Conservation (phyloP, 2,113 vertebrate species). For the Hypanus sabinus region DNA sequence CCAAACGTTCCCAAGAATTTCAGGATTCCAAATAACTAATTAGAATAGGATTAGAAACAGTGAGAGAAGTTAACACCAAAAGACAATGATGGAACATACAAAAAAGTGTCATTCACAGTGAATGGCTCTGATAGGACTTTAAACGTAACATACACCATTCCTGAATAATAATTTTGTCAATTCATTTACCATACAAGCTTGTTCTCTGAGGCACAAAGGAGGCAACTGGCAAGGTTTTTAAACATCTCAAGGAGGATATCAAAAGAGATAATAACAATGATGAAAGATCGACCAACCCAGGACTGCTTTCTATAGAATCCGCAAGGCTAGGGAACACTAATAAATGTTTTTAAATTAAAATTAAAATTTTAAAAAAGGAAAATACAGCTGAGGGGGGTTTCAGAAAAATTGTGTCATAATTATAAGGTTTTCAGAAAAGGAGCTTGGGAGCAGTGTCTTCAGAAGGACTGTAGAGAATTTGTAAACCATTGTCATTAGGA, state of each 20-base stretch:
- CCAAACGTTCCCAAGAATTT: not conserved
- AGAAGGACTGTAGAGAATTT: not conserved
- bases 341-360: not conserved
- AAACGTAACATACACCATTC: not conserved
- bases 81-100: not conserved
- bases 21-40: not conserved
- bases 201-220: not conserved
- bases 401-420: not conserved
- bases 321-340: not conserved
- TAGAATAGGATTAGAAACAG: too few species aligned
- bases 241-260: not conserved
- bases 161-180: not conserved
- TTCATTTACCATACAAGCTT: not conserved
- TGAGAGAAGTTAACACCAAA: not conserved
- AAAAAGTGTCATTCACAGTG: not conserved
- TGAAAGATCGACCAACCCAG: not conserved
- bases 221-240: not conserved
- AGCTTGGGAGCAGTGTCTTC: not conserved
- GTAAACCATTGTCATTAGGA: not conserved
- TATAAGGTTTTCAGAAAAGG: not conserved
- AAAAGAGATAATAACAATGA: not conserved
- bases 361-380: not conserved
- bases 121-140: not conserved
- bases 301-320: not conserved
- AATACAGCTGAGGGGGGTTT: not conserved